These are phyloP conservation scores for Coecobrya sp. DNA, from an alignment of 2,888 invertebrate species.

Conservation along the genomic window DNA sequence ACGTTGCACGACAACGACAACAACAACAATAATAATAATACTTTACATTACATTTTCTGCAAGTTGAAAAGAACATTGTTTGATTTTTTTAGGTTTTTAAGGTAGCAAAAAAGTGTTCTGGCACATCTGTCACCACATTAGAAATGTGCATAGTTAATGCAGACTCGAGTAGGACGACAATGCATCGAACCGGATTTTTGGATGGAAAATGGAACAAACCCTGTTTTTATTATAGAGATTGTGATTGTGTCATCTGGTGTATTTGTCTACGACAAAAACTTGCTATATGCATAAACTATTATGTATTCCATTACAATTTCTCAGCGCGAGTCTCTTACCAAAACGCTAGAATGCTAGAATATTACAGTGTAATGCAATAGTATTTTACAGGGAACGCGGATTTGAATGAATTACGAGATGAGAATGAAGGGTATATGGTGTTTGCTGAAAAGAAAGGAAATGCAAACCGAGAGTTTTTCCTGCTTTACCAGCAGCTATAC, in stretches of 20 bases:
- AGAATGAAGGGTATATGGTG: constrained; percentile 41
- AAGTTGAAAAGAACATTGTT: constrained; percentile 7
- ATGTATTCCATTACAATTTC: constrained; percentile 5
- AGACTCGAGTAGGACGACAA: background rate
- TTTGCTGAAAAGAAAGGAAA: constrained; percentile 59
- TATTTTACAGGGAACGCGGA: constrained; percentile 19
- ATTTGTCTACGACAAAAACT: background rate
- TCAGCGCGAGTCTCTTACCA: background rate
- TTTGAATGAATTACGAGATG: constrained; percentile 67
- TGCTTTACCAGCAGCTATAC: background rate
- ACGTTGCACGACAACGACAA: background rate
- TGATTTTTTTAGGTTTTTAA: background rate
- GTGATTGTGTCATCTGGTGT: constrained; percentile 57
- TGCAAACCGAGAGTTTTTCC: constrained; percentile 47
- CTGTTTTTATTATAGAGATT: constrained; percentile 22
- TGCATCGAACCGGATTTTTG: constrained; percentile 12
- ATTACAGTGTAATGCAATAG: constrained; percentile 10
- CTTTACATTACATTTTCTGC: background rate
- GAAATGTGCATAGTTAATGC: constrained; percentile 63
- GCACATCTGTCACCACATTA: constrained; percentile 48
- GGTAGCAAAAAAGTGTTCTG: background rate
- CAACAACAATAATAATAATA: constrained; percentile 13
- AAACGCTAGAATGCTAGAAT: background rate
- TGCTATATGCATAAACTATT: background rate
- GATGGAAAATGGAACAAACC: constrained; percentile 21